Evolutionary conservation across 2,797 vertebrate genomes (phyloP).

Genomic region (Choloepus didactylus): DNA sequence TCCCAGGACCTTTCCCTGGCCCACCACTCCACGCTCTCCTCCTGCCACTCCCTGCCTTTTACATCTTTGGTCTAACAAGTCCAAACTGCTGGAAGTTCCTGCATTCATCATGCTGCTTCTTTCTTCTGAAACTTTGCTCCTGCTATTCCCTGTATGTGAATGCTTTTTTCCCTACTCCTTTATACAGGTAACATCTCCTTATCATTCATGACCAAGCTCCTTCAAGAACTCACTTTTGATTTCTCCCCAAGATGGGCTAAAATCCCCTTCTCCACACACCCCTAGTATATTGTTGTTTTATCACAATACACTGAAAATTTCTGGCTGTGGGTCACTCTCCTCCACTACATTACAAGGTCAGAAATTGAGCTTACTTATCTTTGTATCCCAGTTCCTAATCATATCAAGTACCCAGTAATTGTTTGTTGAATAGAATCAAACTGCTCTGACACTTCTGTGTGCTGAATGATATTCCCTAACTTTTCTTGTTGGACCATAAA

Average conservation of each 20-base stretch:
- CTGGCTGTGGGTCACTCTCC: background rate
- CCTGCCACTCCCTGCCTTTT: background rate
- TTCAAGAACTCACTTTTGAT: slow-evolving; percentile 28
- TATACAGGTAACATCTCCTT: background rate
- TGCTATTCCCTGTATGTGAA: slow-evolving; percentile 33
- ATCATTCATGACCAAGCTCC: background rate
- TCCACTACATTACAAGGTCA: background rate
- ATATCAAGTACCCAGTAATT: slow-evolving; percentile 25
- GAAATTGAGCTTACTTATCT: slow-evolving; percentile 35
- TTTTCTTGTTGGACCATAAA: background rate
- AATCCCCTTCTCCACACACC: background rate
- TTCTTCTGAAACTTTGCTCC: background rate
- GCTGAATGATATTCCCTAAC: slow-evolving; percentile 16
- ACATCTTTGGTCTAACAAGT: background rate
- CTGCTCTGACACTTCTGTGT: background rate
- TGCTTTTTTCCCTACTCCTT: background rate
- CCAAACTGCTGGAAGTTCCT: background rate
- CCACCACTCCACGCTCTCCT: background rate
- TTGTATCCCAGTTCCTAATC: background rate
- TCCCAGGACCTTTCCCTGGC: background rate
- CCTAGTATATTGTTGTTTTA: background rate
- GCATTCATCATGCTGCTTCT: background rate
- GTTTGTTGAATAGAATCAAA: slow-evolving; percentile 38
- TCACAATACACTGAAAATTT: background rate
- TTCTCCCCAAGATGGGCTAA: slow-evolving; percentile 2